phyloP scores from a whole-genome alignment of 2,888 invertebrate species.

The Athalia circularis region DNA sequence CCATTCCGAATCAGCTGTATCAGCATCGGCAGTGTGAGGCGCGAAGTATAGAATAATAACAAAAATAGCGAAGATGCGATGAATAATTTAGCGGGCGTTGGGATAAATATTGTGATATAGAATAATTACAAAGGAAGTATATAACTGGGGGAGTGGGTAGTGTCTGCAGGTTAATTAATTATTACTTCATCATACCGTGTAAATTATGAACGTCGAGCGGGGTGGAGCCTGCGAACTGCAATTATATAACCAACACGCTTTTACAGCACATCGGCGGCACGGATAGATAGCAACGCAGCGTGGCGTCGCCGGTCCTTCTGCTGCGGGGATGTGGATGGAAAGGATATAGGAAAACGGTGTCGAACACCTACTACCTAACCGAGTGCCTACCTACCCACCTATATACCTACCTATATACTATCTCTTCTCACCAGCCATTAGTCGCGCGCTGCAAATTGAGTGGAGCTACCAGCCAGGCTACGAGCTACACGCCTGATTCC shows the following conservation, averaged over 20 bases:
- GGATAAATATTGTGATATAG: conserved; percentile 44
- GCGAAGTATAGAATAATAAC: background rate
- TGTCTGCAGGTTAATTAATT: conserved; percentile 33
- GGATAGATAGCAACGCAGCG: background rate
- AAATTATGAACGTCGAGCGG: conserved; percentile 25
- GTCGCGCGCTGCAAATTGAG: conserved; percentile 73
- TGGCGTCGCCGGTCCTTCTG: background rate
- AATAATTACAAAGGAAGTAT: conserved; percentile 35
- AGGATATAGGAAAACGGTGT: conserved; percentile 6
- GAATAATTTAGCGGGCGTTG: conserved; percentile 31
- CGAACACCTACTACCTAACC: background rate
- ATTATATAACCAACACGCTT: conserved; percentile 27
- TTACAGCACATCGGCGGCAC: background rate
- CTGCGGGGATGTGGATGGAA: background rate
- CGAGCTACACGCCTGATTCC: conserved; percentile 69
- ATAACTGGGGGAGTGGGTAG: background rate
- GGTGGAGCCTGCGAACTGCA: background rate
- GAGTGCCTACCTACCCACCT: background rate
- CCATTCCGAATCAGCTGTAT: too few relatives aligned
- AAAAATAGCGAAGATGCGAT: background rate
- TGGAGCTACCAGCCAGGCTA: conserved; percentile 67
- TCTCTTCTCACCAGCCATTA: conserved; percentile 69
- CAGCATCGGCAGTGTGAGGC: background rate
- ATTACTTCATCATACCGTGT: conserved; percentile 14
- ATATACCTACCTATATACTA: conserved; percentile 50